A percentile compares a stretch with the other conserved stretches of the same genome.
These are phyloP conservation scores for Uloborus plumipes DNA, from an alignment of 2,888 invertebrate species.

Conservation along the genomic window DNA sequence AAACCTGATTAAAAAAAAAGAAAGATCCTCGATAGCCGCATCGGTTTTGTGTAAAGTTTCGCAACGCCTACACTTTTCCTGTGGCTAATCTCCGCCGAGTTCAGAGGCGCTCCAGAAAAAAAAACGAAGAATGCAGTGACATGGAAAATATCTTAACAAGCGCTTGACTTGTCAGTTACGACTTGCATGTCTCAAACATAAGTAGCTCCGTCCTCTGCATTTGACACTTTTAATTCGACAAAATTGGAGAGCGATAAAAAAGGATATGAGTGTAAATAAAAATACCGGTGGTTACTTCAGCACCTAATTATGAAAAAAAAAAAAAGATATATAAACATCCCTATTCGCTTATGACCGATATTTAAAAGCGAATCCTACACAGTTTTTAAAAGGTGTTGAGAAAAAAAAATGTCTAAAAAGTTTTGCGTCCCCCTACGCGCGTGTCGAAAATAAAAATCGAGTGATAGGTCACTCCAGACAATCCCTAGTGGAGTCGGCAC, in stretches of 20 bases:
- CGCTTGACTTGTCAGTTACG: slow-evolving; percentile 24
- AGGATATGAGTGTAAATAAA: neutral
- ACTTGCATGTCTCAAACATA: slow-evolving; percentile 18
- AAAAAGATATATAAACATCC: slow-evolving; percentile 12
- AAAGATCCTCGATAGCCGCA: neutral
- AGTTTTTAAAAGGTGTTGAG: neutral
- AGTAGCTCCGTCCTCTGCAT: slow-evolving; percentile 11
- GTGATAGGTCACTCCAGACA: slow-evolving; percentile 65
- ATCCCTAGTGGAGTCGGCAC: slow-evolving; percentile 58
- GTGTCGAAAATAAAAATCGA: slow-evolving; percentile 61
- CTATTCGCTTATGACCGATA: slow-evolving; percentile 22
- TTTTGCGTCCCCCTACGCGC: slow-evolving; percentile 42
- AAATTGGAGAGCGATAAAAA: slow-evolving; percentile 23
- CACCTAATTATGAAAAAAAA: slow-evolving; percentile 14
- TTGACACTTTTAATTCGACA: slow-evolving; percentile 48
- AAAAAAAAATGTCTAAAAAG: slow-evolving; percentile 23
- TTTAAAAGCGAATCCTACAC: slow-evolving; percentile 21
- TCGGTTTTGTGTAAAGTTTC: slow-evolving; percentile 10
- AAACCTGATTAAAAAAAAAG: too few relatives aligned
- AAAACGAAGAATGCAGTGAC: slow-evolving; percentile 17
- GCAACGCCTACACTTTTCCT: slow-evolving; percentile 6
- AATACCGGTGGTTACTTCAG: neutral
- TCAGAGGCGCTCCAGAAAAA: neutral
- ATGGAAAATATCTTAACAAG: slow-evolving; percentile 25
- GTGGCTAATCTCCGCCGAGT: slow-evolving; percentile 3